A percentile compares a stretch with the other conserved stretches of the same genome.
Conservation (phyloP, 2,888 invertebrate species). For the Sphecodes monilicornis region DNA sequence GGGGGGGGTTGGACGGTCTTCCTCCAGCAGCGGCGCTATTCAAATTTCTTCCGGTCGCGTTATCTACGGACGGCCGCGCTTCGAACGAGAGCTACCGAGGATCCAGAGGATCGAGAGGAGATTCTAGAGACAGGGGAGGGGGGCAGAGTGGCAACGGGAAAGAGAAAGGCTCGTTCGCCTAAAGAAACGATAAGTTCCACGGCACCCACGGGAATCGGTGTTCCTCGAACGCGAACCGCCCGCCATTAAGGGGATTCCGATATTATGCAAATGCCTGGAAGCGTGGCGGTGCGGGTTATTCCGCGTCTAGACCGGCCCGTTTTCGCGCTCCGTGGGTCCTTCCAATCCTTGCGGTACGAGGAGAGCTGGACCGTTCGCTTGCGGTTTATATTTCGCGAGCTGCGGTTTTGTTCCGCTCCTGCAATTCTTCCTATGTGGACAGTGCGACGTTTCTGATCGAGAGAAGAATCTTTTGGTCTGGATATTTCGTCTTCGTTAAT, state of each 20-base stretch:
- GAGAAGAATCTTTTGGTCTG: neutral
- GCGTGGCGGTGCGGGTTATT: slow-evolving; percentile 52
- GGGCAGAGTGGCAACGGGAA: neutral
- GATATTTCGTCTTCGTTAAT: too few relatives aligned
- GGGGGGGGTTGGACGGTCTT: neutral
- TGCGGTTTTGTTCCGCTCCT: neutral
- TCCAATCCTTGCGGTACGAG: slow-evolving; percentile 37
- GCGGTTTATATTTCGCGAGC: neutral
- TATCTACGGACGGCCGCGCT: slow-evolving; percentile 9
- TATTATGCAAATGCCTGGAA: slow-evolving; percentile 83
- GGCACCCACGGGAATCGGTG: slow-evolving; percentile 74
- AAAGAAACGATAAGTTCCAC: slow-evolving; percentile 58
- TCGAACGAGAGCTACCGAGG: slow-evolving; percentile 10
- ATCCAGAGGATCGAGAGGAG: neutral
- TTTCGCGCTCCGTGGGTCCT: slow-evolving; percentile 20
- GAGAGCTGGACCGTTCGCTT: slow-evolving; percentile 12
- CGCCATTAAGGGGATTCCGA: slow-evolving; percentile 81
- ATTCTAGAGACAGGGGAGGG: neutral
- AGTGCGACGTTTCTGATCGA: neutral
- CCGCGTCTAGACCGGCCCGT: slow-evolving; percentile 34
- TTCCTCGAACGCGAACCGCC: slow-evolving; percentile 65
- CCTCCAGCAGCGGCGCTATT: slow-evolving; percentile 9
- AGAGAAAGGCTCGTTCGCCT: slow-evolving; percentile 34
- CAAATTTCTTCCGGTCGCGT: slow-evolving; percentile 39
- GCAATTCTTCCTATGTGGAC: neutral